Conservation (phyloP, 1,140 invertebrate species). For the Plodia interpunctella region DNA sequence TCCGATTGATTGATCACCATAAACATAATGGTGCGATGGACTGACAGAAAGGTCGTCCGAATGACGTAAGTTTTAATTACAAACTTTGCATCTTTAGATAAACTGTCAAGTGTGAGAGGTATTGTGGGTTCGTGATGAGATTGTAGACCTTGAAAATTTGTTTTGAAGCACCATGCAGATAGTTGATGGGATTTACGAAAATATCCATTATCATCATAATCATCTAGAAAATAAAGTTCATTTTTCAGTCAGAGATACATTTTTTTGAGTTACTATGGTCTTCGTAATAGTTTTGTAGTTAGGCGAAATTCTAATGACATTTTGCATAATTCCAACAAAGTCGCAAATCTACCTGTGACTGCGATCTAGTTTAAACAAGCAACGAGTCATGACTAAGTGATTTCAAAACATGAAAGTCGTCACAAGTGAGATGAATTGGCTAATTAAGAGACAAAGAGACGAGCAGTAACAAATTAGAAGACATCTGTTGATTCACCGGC, state of each 20-base stretch:
- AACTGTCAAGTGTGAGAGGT: constrained; percentile 10
- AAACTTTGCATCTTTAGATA: constrained; percentile 14
- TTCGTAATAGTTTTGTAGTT: too few species aligned
- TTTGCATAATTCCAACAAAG: too few species aligned
- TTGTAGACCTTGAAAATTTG: background rate
- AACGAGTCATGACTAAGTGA: background rate
- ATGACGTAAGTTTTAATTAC: constrained; percentile 21
- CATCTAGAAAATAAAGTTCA: too few species aligned
- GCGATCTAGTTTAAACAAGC: background rate
- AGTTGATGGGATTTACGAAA: too few species aligned
- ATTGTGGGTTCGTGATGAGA: background rate
- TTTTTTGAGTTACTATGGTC: too few species aligned
- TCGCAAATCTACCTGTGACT: background rate
- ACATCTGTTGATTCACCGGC: constrained; percentile 6
- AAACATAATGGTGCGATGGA: constrained; percentile 14
- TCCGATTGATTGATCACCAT: constrained; percentile 17
- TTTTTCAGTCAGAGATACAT: too few species aligned
- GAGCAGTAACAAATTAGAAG: constrained; percentile 10
- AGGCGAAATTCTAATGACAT: too few species aligned
- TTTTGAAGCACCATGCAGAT: background rate
- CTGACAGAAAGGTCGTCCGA: constrained; percentile 18
- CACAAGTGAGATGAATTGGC: constrained; percentile 8
- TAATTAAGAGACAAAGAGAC: constrained; percentile 11
- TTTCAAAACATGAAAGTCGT: constrained; percentile 6
- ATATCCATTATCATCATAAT: too few species aligned